Evolutionary conservation across 2,113 vertebrate genomes (phyloP), one percentile per base, ranked within the genome.

Genomic region (Hydrochoerus hydrochaeris): DNA sequence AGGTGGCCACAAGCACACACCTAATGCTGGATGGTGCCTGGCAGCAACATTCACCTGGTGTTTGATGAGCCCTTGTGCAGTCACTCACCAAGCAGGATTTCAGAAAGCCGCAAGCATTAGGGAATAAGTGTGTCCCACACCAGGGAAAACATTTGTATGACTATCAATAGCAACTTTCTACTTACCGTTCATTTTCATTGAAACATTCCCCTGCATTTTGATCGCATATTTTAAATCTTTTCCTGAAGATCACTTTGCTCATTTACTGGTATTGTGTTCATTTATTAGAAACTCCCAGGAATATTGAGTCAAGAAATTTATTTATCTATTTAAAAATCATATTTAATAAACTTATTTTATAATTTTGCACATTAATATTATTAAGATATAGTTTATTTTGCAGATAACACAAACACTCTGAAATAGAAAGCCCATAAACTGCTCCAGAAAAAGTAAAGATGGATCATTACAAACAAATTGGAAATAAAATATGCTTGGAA

Each of bases 321-420:
- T 2, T 4, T 17, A 85, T 8, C 9, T 44, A 6, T 58, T 86
- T 19, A 38, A 67, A 67, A 63, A 35, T 5, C 14, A 52, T 67
- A 84, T 88, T 95, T 96, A 44, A 83, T 71, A 57, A 93, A 63
- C 44, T 88, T 3, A 78, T 58, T 87, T 85, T 20, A 71, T 38
- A 69, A 32, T 67, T 85, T 65, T 11, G 63, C 16, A 22, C 16
- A 78, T 82, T 65, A 92, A 32, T 46, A 35, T 77, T 69, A 14
- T 93, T 89, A 60, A 83, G 30, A 86, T 90, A 65, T 10, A 85
- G 2, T 19, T 0, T 69, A 80, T 85, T 63, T 89, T 94, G 4
- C 5, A 54, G 14, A 73, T 8, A 22, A 87, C 60, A 92, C 85
- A 67, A 88, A 88, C 85, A 90, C 12, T 52, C 75, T 35, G 8